Base-by-base conservation (phyloP, 2,888 invertebrate species). In the Ryuthela nishihirai region DNA sequence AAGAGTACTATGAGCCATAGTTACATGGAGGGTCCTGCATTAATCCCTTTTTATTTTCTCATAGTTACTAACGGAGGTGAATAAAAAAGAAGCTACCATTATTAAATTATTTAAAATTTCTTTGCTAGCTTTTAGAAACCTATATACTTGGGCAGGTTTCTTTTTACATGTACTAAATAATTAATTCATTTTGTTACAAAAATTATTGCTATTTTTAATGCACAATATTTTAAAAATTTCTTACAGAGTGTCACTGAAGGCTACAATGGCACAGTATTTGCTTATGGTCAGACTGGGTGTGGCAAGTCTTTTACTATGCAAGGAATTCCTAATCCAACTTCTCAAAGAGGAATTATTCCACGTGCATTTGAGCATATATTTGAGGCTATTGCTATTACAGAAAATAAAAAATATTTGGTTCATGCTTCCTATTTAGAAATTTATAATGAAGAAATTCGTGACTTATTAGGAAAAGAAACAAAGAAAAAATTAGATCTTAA, bases 241-340 rank as follows among this genome's bases (percentile, higher is more conserved):
- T 66, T 70, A 15, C 74, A 85, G 80, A 88, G 88, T 59, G 88
- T 90, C 1, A 79, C 91, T 50, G 91, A 92, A 71, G 92, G 92
- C 1, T 92, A 92, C 78, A 93, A 92, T 77, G 88, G 88, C 17
- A 92, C 92, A 0, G 88, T 93, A 47, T 92, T 93, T 74, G 92
- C 92, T 0, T 93, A 93, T 72, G 92, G 92, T 0, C 92, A 92
- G 76, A 92, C 91, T 0, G 91, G 92, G 0, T 89, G 90, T 72
- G 92, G 92, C 0, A 93, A 92, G 73, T 88, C 89, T 1, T 88
- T 85, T 72, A 87, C 89, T 10, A 93, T 93, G 91, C 88, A 89
- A 72, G 91, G 88, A 7, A 74, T 80, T 23, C 66, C 74, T 2
- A 74, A 78, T 46, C 79, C 79, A 0, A 67, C 72, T 0, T 64